These are phyloP conservation scores for Sciurus vulgaris DNA, from an alignment of 2,797 vertebrate genomes.

Conservation along the genomic window DNA sequence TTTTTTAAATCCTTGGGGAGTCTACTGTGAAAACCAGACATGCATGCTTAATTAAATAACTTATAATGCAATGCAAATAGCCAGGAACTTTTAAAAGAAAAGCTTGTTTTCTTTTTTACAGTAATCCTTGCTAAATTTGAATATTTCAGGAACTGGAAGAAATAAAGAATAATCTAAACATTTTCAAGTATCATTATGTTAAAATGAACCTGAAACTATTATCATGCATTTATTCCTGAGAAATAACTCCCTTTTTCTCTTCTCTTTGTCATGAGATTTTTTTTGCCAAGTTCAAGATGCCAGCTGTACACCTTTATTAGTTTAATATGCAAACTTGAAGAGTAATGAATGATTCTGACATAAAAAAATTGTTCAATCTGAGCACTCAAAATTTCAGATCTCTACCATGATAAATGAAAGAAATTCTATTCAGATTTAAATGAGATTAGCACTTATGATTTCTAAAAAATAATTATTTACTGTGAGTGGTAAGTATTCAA, in stretches of 20 bases:
- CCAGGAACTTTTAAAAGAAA: not conserved
- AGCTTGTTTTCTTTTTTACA: slow-evolving; percentile 29
- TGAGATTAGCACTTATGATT: not conserved
- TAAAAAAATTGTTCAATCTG: not conserved
- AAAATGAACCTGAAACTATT: not conserved
- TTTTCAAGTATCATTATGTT: slow-evolving; percentile 25
- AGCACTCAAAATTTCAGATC: not conserved
- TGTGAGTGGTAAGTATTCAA: not conserved
- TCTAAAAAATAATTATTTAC: slow-evolving; percentile 40
- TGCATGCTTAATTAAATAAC: not conserved
- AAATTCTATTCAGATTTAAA: not conserved
- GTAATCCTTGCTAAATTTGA: slow-evolving; percentile 18
- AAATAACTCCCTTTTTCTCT: not conserved
- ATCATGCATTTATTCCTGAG: not conserved
- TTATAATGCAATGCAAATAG: not conserved
- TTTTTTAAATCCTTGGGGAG: not conserved
- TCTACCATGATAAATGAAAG: not conserved
- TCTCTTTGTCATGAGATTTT: not conserved
- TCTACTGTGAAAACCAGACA: slow-evolving; percentile 19
- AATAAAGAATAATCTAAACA: not conserved
- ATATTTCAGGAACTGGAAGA: slow-evolving; percentile 20
- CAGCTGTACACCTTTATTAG: not conserved
- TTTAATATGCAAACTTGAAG: not conserved
- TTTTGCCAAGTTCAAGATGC: not conserved
- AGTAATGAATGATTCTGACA: not conserved